phyloP scores from a whole-genome alignment of 1,140 invertebrate species.

The Zaprionus capensis region DNA sequence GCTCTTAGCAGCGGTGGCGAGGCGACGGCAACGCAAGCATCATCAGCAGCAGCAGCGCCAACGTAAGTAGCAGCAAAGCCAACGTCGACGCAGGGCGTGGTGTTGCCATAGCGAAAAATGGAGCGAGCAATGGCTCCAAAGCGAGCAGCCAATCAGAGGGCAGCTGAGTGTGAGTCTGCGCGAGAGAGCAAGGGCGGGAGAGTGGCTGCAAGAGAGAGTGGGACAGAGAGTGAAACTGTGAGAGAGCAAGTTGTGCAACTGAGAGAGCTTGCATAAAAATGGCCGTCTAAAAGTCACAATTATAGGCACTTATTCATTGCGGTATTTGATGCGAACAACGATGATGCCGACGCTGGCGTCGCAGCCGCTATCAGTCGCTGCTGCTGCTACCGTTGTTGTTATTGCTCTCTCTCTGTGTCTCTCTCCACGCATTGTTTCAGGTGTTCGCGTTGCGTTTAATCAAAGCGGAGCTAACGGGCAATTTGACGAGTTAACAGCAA shows the following conservation, averaged over 20 bases:
- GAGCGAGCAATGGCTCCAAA: conserved; percentile 60
- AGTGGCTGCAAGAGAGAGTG: neutral
- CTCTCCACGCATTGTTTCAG: conserved; percentile 6
- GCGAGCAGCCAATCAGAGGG: conserved; percentile 49
- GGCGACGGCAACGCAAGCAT: conserved; percentile 2
- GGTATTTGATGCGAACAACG: conserved; percentile 74
- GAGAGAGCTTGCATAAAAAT: conserved; percentile 54
- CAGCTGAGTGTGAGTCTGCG: conserved; percentile 43
- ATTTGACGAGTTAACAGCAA: conserved; percentile 75
- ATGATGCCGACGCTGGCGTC: conserved; percentile 28
- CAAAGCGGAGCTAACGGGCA: conserved; percentile 36
- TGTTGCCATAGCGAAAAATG: conserved; percentile 37
- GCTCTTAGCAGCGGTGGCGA: conserved; percentile 44
- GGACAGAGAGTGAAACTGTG: neutral
- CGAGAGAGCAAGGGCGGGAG: conserved; percentile 22
- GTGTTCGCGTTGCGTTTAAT: conserved; percentile 55
- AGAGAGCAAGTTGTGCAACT: conserved; percentile 6
- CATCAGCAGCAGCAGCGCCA: neutral
- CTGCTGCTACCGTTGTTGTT: neutral
- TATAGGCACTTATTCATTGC: conserved; percentile 82
- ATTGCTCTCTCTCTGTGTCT: neutral
- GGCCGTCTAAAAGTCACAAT: conserved; percentile 76
- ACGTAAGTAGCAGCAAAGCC: neutral
- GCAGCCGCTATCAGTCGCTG: neutral
- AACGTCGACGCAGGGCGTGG: conserved; percentile 45